Evolutionary conservation across 2,797 vertebrate genomes (phyloP).

Genomic region (Etheostoma perlongum): DNA sequence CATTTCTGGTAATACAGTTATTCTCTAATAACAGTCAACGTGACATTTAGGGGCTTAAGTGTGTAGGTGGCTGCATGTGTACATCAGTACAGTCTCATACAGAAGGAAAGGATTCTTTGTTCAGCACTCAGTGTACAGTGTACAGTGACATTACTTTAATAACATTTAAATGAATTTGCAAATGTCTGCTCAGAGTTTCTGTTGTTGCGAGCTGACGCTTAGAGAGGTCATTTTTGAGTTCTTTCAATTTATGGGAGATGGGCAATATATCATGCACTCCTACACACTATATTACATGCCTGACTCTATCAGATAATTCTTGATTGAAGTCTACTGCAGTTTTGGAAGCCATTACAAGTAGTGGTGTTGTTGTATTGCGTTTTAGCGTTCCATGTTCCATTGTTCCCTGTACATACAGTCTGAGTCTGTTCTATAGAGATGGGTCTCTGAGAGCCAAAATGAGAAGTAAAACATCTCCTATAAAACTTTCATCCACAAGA

Average conservation of each 20-base stretch:
- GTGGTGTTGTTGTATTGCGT: background rate
- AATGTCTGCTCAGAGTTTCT: slow-evolving; percentile 9
- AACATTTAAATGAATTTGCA: background rate
- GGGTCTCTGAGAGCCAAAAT: background rate
- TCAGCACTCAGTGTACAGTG: background rate
- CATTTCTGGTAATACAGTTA: background rate
- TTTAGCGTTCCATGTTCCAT: background rate
- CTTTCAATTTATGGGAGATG: background rate
- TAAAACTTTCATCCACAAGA: background rate
- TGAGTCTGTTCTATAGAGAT: slow-evolving; percentile 21
- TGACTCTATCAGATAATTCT: background rate
- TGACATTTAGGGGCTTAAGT: slow-evolving; percentile 1
- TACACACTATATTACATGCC: background rate
- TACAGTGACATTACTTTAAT: background rate
- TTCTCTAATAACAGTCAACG: background rate
- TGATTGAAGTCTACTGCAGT: background rate
- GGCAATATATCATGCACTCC: background rate
- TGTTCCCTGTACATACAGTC: background rate
- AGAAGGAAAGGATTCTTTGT: slow-evolving; percentile 2
- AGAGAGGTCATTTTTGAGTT: background rate
- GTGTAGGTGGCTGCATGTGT: background rate
- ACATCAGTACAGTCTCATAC: background rate
- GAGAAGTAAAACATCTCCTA: background rate
- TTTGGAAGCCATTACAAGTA: background rate
- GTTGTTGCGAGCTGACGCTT: background rate